A percentile compares a stretch with the other conserved stretches of the same genome.
Evolutionary conservation across 2,113 vertebrate species (phyloP).

Genomic region (Seriola quinqueradiata): DNA sequence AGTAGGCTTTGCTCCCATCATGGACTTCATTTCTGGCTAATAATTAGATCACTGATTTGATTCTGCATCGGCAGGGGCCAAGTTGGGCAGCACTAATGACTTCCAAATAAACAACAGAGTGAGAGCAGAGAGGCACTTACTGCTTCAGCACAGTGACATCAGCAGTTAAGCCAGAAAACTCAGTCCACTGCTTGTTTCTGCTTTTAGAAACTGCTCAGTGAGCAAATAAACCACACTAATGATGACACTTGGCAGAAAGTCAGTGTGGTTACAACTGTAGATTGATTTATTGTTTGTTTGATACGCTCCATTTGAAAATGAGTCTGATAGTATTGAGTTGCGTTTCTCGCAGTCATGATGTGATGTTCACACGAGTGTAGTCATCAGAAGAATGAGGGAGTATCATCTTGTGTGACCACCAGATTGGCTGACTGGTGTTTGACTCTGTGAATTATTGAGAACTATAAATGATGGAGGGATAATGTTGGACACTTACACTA

Average conservation of each 20-base stretch:
- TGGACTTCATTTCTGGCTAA: constrained; percentile 39
- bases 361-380: constrained; percentile 51
- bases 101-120: constrained; percentile 69
- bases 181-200: constrained; percentile 43
- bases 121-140: constrained; percentile 45
- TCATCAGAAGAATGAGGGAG: constrained; percentile 51
- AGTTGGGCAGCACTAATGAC: constrained; percentile 56
- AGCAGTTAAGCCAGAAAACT: constrained; percentile 35
- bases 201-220: constrained; percentile 57
- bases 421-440: constrained; percentile 50
- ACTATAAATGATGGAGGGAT: constrained; percentile 35
- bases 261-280: constrained; percentile 26
- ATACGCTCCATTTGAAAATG: constrained; percentile 49
- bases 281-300: constrained; percentile 74
- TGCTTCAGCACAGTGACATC: constrained; percentile 62
- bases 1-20: constrained; percentile 10
- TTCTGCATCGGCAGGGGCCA: constrained; percentile 44
- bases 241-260: constrained; percentile 59
- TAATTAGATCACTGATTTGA: constrained; percentile 56
- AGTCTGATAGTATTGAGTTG: constrained; percentile 49
- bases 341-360: constrained; percentile 61
- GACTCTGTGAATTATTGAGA: constrained; percentile 49
- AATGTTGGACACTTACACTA: constrained; percentile 4
- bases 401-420: constrained; percentile 47
- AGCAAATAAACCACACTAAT: constrained; percentile 79